Base-by-base conservation (phyloP, 2,888 invertebrate genomes). In the Aplocera efformata region DNA sequence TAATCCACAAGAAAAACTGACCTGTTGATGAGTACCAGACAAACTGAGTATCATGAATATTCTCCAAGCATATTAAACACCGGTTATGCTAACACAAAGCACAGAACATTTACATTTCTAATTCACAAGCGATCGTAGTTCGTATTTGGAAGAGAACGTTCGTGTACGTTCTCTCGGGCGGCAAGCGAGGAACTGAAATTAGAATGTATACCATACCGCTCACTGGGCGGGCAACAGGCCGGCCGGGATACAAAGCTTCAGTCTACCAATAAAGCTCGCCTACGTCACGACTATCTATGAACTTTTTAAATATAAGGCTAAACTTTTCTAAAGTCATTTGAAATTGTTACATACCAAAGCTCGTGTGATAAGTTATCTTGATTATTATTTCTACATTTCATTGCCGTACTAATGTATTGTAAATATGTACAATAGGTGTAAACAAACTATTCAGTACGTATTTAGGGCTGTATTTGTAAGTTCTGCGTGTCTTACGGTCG, bases 1-100 rank as follows among this genome's bases (percentile, higher is more conserved):
- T 32, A 28, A 42, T 53, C 42, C 56, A 54, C 53, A 54, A 61
- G 52, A 63, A 59, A 62, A 62, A 66, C 81, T 69, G 63, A 83
- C 82, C 82, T 82, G 81, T 79, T 79, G 75, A 40, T 58, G 48
- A 53, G 53, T 49, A 63, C 61, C 63, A 65, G 62, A 58, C 59
- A 52, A 54, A 50, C 58, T 56, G 58, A 56, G 53, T 68, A 66
- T 72, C 70, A 70, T 68, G 65, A 72, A 71, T 68, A 66, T 66
- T 69, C 59, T 60, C 50, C 45, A 45, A 50, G 56, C 78, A 79
- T 79, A 48, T 64, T 73, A 68, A 57, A 63, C 56, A 54, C 47
- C 42, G 59, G 60, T 63, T 58, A 56, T 47, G 41, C 37, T 62
- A 62, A 50, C 64, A 69, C 61, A 53, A 49, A 61, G 51, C 64